These are phyloP conservation scores for Actinernus sp. DNA, from an alignment of 92 coral and sea anemone genomes.

Conservation along the genomic window DNA sequence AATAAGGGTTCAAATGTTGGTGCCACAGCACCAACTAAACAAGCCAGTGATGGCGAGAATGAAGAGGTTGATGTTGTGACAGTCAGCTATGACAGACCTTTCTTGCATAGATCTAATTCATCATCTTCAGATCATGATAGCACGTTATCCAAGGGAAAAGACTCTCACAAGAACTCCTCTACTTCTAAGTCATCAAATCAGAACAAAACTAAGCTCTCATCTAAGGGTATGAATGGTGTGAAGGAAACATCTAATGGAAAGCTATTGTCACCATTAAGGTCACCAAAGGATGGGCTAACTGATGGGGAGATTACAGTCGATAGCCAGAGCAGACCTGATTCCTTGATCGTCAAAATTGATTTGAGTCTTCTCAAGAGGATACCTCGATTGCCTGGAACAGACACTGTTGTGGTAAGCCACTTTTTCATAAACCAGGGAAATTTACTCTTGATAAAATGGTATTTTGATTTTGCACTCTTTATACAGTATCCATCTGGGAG, in stretches of 20 bases:
- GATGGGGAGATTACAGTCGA: conserved; percentile 71
- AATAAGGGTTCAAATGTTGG: conserved; percentile 16
- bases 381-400: conserved; percentile 63
- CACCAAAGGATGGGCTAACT: conserved; percentile 63
- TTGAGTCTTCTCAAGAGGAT: conserved; percentile 88
- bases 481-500: too few relatives aligned
- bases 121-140: conserved; percentile 10
- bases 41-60: conserved; percentile 69
- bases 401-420: conserved; percentile 20
- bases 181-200: conserved; percentile 18
- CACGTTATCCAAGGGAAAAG: not conserved
- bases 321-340: conserved; percentile 78
- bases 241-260: conserved; percentile 55
- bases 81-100: conserved; percentile 67
- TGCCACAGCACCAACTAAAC: not conserved
- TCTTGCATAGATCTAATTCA: conserved; percentile 14
- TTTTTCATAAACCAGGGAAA: too few relatives aligned
- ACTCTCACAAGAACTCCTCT: conserved; percentile 22
- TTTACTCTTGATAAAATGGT: too few relatives aligned
- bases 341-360: conserved; percentile 92
- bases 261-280: conserved; percentile 32
- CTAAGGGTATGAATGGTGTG: conserved; percentile 38
- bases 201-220: conserved; percentile 8
- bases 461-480: too few relatives aligned
- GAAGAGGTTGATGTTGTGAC: conserved; percentile 76